Evolutionary conservation across 2,888 invertebrate genomes (phyloP).

Genomic region (Agriopis leucophaearia): DNA sequence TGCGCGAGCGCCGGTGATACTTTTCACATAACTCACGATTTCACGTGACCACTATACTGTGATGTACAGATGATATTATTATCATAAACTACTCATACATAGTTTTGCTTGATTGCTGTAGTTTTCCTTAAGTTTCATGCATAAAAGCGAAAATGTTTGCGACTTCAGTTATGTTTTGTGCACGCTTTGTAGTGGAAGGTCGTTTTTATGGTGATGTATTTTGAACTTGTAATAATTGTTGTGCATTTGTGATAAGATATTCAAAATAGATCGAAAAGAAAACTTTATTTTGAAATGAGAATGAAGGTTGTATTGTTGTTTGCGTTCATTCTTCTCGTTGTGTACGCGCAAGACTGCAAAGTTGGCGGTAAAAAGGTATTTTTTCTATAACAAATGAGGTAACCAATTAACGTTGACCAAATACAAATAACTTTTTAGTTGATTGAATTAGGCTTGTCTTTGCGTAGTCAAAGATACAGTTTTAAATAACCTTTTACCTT

Average conservation of each 20-base stretch:
- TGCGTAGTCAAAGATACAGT: too few species aligned
- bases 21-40: conserved; percentile 37
- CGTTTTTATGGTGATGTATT: background rate
- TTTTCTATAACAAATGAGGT: background rate
- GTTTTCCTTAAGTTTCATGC: conserved; percentile 4
- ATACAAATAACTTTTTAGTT: too few species aligned
- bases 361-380: conserved; percentile 71
- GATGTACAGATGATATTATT: conserved; percentile 1
- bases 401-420: too few species aligned
- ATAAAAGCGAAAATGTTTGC: background rate
- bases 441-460: too few species aligned
- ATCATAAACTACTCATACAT: background rate
- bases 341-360: conserved; percentile 71
- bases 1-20: conserved; percentile 56
- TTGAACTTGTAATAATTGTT: background rate
- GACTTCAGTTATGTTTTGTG: background rate
- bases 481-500: too few species aligned
- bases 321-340: conserved; percentile 47
- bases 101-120: background rate
- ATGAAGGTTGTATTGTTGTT: conserved; percentile 43
- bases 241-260: background rate
- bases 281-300: conserved; percentile 16
- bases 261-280: conserved; percentile 5
- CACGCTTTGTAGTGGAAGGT: background rate
- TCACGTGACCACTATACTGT: conserved; percentile 22